Base-by-base conservation (phyloP, 53 echinoderm and acorn worm species). In the Apostichopus leukothele region DNA sequence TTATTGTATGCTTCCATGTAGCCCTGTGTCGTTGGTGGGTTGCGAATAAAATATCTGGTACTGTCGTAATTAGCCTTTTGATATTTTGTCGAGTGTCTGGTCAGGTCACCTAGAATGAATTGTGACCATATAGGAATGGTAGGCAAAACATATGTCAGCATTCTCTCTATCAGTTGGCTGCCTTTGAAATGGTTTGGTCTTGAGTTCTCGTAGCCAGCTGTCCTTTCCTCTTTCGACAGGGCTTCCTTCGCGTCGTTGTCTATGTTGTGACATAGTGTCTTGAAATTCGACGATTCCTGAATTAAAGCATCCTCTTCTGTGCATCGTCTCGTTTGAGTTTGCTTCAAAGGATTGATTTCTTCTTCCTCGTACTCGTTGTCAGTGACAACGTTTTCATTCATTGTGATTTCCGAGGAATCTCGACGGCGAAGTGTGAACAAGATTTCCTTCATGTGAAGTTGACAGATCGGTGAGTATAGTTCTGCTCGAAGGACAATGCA, bases 1-100 rank as follows among this genome's bases (percentile, higher is more conserved):
- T 83, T 83, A 21, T 83, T 83, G 12, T 26, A 84, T 5, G 84
- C 61, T 50, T 84, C 84, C 27, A 84, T 84, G 63, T 84, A 84
- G 6, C 84, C 83, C 9, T 83, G 83, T 16, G 83, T 83, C 10
- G 83, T 83, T 55, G 83, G 83, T 6, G 60, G 60, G 23, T 26
- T 61, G 4, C 21, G 83, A 22, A 83, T 83, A 11, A 19, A 83
- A 61, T 21, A 83, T 11, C 83, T 14, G 0, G 60, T 13, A 0
- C 23, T 52, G 63, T 83, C 83, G 63, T 83, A 83, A 50, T 27
- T 12, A 26, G 9, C 9, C 4, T 22, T 51, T 5, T 12, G 7
- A 19, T 76, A 76, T 51, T 19, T 7, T n/a, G 6, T 4, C 3
- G 6, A 84, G n/a, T 84, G 84, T 8, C 84, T 19, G 1, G 84